Conservation (phyloP, 2,888 invertebrate genomes). For the Eilema griseolum region DNA sequence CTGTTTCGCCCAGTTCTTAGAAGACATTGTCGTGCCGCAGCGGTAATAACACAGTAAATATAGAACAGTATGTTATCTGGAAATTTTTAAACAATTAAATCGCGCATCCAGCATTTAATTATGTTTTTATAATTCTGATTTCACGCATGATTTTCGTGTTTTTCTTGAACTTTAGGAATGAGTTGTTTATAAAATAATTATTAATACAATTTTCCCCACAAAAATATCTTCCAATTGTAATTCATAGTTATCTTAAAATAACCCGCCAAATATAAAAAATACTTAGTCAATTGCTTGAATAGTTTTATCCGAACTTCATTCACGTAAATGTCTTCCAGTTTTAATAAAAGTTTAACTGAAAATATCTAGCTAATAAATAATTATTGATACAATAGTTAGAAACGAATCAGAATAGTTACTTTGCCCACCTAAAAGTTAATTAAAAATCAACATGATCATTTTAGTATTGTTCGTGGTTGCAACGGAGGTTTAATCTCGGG, state of each 20-base stretch:
- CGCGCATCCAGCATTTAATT: background rate
- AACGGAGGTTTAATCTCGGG: no score
- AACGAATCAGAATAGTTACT: no score
- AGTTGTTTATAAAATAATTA: background rate
- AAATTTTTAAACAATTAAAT: no score
- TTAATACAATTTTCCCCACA: background rate
- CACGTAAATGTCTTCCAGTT: background rate
- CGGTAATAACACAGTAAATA: slow-evolving; percentile 62
- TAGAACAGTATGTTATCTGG: slow-evolving; percentile 1
- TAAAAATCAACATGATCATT: no score
- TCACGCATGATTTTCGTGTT: background rate
- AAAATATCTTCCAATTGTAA: background rate
- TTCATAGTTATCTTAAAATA: background rate
- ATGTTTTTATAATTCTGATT: background rate
- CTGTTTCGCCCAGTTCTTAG: slow-evolving; percentile 88
- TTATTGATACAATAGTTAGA: no score
- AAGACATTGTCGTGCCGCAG: slow-evolving; percentile 85
- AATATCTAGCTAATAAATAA: background rate
- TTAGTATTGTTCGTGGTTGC: no score
- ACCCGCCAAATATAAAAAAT: background rate
- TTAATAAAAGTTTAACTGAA: background rate
- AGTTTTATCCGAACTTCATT: background rate
- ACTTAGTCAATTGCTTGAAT: background rate
- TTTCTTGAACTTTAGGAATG: background rate
- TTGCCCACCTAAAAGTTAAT: no score